Percentiles rank a stretch among this genome's conserved stretches.
Evolutionary conservation across 2,797 vertebrate genomes (phyloP).

Genomic region (Epinephelus malabaricus): DNA sequence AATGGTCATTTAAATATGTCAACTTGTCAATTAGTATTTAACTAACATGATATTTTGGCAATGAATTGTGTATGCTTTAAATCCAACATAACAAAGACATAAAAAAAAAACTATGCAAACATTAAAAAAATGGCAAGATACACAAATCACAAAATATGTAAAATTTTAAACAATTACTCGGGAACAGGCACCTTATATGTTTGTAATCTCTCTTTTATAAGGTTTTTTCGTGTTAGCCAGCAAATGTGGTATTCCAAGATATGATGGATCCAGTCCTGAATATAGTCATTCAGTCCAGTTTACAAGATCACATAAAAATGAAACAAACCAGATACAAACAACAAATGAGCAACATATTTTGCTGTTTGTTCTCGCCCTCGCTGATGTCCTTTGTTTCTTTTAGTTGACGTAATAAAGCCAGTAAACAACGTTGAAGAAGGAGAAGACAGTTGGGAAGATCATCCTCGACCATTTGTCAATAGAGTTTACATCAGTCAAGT

Average conservation of each 20-base stretch:
- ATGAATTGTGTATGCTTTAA: conserved; percentile 51
- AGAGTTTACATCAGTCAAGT: conserved; percentile 99
- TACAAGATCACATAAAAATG: conserved; percentile 85
- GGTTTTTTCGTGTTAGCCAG: conserved; percentile 85
- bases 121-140: conserved; percentile 50
- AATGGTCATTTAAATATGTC: conserved; percentile 33
- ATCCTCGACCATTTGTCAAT: conserved; percentile 99
- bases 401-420: conserved; percentile 99
- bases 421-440: conserved; percentile 98
- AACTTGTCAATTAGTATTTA: conserved; percentile 35
- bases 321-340: conserved; percentile 66
- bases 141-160: conserved; percentile 61
- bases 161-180: conserved; percentile 65
- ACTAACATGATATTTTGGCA: conserved; percentile 65
- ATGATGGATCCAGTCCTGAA: conserved; percentile 87
- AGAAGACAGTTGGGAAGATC: conserved; percentile 98
- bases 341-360: conserved; percentile 56
- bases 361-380: conserved; percentile 62
- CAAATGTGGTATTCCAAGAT: conserved; percentile 92
- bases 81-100: conserved; percentile 61
- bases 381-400: conserved; percentile 64
- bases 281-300: conserved; percentile 88
- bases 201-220: conserved; percentile 77
- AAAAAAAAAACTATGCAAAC: conserved; percentile 56
- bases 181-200: conserved; percentile 85